phyloP scores from a whole-genome alignment of 2,113 vertebrate genomes.

The Asarcornis scutulata region DNA sequence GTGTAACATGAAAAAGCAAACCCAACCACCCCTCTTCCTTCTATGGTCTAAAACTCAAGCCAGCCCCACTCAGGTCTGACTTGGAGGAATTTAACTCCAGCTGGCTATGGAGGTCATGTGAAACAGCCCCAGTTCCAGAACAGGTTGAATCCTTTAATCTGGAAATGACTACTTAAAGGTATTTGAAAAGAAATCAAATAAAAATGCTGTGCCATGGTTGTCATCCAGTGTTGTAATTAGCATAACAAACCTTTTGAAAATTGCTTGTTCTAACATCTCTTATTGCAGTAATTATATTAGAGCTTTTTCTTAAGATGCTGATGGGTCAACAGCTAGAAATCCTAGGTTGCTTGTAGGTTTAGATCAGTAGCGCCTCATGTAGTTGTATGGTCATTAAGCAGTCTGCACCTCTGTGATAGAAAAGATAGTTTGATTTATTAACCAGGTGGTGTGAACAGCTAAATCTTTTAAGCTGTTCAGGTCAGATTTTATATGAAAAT shows the following conservation, averaged over 20 bases:
- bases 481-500: neutral
- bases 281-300: neutral
- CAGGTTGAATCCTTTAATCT: neutral
- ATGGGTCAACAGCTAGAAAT: neutral
- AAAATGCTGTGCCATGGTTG: neutral
- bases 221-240: neutral
- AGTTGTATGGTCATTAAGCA: neutral
- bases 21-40: fast-evolving
- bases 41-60: neutral
- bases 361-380: neutral
- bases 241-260: neutral
- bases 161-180: neutral
- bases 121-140: neutral
- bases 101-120: neutral
- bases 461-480: neutral
- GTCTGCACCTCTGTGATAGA: fast-evolving
- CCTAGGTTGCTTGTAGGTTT: neutral
- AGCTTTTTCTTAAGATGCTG: neutral
- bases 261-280: neutral
- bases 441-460: neutral
- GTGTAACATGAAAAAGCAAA: neutral
- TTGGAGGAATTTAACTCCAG: neutral
- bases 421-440: neutral
- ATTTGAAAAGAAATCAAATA: neutral
- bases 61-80: neutral